Evolutionary conservation across 2,888 invertebrate genomes (phyloP).

Genomic region (Syritta pipiens): DNA sequence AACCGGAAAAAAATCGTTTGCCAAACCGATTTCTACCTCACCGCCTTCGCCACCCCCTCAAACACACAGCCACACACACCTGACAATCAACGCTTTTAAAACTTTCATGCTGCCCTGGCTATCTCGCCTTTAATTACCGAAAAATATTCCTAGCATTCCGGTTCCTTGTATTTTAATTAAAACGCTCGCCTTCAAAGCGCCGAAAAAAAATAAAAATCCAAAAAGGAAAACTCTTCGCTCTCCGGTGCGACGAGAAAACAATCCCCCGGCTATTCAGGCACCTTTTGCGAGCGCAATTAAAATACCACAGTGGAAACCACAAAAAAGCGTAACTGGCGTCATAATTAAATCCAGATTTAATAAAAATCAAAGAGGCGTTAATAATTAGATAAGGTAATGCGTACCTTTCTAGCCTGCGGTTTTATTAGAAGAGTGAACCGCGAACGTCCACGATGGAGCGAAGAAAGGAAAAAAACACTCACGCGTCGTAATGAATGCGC

Average conservation of each 20-base stretch:
- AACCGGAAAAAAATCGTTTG: too few species aligned
- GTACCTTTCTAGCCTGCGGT: conserved; percentile 31
- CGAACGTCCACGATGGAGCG: too few species aligned
- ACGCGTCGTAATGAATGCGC: too few species aligned
- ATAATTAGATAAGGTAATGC: conserved; percentile 54
- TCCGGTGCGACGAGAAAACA: conserved; percentile 5
- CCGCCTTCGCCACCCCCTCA: too few species aligned
- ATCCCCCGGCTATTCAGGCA: conserved; percentile 35
- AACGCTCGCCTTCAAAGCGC: conserved; percentile 20
- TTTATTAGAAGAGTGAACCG: too few species aligned
- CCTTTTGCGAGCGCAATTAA: conserved; percentile 63
- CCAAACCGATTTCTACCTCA: too few species aligned
- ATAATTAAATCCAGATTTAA: conserved; percentile 68
- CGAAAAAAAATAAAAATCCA: too few species aligned
- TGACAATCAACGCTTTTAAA: too few species aligned
- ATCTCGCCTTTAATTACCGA: conserved; percentile 1
- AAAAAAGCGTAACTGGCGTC: conserved; percentile 57
- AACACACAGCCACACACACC: too few species aligned
- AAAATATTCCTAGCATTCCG: conserved; percentile 12
- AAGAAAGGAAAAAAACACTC: too few species aligned
- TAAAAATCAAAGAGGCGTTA: conserved; percentile 68
- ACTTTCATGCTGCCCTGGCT: too few species aligned
- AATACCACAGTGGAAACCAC: conserved; percentile 50
- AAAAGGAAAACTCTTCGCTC: too few species aligned
- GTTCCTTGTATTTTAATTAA: conserved; percentile 58